Conservation (phyloP, 2,888 invertebrate species). For the Entomobrya proxima region DNA sequence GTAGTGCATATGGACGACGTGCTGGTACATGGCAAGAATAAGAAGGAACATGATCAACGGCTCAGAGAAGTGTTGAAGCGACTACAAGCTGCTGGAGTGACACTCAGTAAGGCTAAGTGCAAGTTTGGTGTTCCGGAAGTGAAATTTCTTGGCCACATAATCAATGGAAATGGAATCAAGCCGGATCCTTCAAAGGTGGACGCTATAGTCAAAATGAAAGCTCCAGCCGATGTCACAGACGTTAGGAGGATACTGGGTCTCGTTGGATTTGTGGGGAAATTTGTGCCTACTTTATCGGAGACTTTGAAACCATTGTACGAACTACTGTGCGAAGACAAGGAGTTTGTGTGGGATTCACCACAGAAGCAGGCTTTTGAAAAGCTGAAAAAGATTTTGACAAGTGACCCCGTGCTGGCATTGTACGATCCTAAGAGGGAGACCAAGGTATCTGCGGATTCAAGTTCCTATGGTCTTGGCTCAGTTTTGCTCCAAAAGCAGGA, state of each 20-base stretch:
- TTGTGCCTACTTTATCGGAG: background rate
- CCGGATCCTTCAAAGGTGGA: background rate
- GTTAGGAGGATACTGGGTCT: background rate
- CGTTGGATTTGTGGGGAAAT: background rate
- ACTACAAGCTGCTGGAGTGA: background rate
- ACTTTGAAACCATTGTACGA: background rate
- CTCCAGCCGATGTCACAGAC: background rate
- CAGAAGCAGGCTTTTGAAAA: background rate
- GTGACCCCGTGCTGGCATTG: background rate
- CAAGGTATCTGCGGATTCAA: background rate
- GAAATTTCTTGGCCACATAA: constrained; percentile 20
- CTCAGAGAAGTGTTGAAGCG: constrained; percentile 8
- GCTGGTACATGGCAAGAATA: constrained; percentile 28
- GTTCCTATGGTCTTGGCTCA: background rate
- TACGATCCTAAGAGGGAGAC: background rate
- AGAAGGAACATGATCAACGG: background rate
- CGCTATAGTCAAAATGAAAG: background rate
- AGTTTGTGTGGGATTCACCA: background rate
- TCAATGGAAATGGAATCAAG: background rate
- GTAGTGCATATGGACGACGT: constrained; percentile 58
- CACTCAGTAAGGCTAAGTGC: background rate
- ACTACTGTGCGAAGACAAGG: background rate
- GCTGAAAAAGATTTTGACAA: background rate
- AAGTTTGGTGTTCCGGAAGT: background rate
- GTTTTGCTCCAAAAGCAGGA: background rate